Percentiles rank a stretch among this genome's conserved stretches.
phyloP scores from a whole-genome alignment of 2,888 invertebrate species.

The Hirtodrosophila alboralis region DNA sequence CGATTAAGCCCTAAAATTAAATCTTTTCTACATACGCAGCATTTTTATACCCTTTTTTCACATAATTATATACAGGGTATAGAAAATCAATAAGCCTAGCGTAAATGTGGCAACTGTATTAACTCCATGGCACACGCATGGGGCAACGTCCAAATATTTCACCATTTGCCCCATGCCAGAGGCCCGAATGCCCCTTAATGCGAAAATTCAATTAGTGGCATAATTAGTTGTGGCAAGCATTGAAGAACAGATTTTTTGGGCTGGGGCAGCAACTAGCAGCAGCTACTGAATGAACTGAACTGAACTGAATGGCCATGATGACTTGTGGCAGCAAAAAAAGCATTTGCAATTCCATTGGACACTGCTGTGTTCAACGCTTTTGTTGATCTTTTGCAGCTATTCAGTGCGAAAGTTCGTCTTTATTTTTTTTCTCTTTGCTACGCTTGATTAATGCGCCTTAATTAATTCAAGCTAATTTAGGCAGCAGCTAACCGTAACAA shows the following conservation, averaged over 20 bases:
- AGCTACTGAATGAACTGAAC: conserved; percentile 37
- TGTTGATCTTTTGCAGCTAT: conserved; percentile 59
- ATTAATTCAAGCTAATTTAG: conserved; percentile 76
- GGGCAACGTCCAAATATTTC: conserved; percentile 2
- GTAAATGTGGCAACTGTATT: conserved; percentile 62
- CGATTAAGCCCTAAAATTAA: too few relatives aligned
- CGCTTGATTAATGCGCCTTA: conserved; percentile 77
- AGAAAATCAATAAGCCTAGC: conserved; percentile 64
- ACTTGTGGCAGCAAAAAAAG: conserved; percentile 46
- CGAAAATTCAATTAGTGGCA: conserved; percentile 82
- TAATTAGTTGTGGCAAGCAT: conserved; percentile 82
- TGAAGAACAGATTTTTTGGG: conserved; percentile 76
- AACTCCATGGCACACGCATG: conserved; percentile 67
- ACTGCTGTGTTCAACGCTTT: conserved; percentile 23
- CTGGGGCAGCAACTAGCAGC: conserved; percentile 12
- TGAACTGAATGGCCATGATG: conserved; percentile 31
- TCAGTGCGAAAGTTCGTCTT: conserved; percentile 46
- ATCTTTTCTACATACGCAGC: too few relatives aligned
- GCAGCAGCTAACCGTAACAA: conserved; percentile 23
- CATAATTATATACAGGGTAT: conserved; percentile 27
- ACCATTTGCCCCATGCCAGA: conserved; percentile 3
- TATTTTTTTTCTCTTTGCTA: conserved; percentile 53
- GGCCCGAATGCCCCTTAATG: conserved; percentile 63
- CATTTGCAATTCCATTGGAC: conserved; percentile 39
- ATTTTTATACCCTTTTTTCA: too few relatives aligned